Evolutionary conservation across 2,888 invertebrate species (phyloP), one percentile per base, ranked within the genome.

Genomic region (Adela reaumurella): DNA sequence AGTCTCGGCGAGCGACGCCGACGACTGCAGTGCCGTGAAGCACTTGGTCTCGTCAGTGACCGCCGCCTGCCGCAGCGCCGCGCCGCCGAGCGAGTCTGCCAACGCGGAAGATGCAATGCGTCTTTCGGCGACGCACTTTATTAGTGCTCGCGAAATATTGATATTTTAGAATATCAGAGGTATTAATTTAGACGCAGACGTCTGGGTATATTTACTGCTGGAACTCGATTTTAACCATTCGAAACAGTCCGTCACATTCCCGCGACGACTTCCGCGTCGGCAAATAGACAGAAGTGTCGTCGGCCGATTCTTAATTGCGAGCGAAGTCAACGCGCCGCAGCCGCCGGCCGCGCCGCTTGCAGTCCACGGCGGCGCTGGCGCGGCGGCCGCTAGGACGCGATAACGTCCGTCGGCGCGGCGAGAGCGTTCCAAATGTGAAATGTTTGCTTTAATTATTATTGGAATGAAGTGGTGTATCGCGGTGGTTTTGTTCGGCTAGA

Each of bases 391-490:
- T n/a, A n/a, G n/a, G n/a, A 74, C 73, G 74, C 73, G 72, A 74
- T 74, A 74, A 74, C 72, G 72, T 65, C 65, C 62, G 71, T 70
- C 71, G 68, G 68, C 68, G n/a, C n/a, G n/a, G n/a, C n/a, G n/a
- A n/a, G 68, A 65, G 62, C 67, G 71, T 71, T 74, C 70, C 70
- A 68, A 59, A 68, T 72, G 69, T 64, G 68, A 76, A 74, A 76
- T 76, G 74, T 78, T 74, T 77, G 78, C 76, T 74, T 78, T 74
- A 78, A 78, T 78, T 78, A 78, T 78, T 78, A 78, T 77, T 78
- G 78, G 78, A 78, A 76, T 78, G 74, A 74, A 74, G 76, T 56
- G 71, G 74, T 77, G 74, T 74, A 77, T 78, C 76, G 73, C 68
- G 63, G 71, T 78, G 76, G 78, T 78, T 78, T 78, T 77, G 78